A percentile compares a stretch with the other conserved stretches of the same genome.
These are phyloP conservation scores for Drosophila parvula DNA, from an alignment of 1,140 invertebrate species.

Conservation along the genomic window DNA sequence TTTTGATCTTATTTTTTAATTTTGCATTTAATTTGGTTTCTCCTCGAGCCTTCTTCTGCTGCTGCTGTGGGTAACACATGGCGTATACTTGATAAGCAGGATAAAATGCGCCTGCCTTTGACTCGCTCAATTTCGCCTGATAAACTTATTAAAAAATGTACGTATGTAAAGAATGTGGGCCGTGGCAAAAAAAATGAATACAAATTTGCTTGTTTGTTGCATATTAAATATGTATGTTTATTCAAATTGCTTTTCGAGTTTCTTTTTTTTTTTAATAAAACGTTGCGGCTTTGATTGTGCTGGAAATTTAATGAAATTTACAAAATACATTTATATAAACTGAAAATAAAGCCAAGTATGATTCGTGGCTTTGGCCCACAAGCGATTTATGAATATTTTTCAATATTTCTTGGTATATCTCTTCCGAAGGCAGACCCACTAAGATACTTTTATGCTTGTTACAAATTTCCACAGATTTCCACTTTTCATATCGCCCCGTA, in stretches of 20 bases:
- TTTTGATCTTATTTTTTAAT: slow-evolving; percentile 80
- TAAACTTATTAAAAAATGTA: slow-evolving; percentile 67
- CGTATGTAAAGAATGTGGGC: slow-evolving; percentile 7
- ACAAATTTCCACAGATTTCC: slow-evolving; percentile 75
- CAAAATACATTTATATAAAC: slow-evolving; percentile 4
- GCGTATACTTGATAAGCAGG: slow-evolving; percentile 66
- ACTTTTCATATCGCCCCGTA: slow-evolving; percentile 48
- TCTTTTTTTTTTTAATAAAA: slow-evolving; percentile 51
- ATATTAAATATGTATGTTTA: slow-evolving; percentile 53
- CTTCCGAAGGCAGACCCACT: slow-evolving; percentile 18
- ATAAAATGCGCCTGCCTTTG: slow-evolving; percentile 34
- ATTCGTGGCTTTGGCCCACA: slow-evolving; percentile 14
- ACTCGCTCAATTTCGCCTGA: slow-evolving; percentile 48
- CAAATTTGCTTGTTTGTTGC: slow-evolving; percentile 47
- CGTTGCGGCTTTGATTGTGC: slow-evolving; percentile 25
- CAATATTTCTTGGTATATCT: slow-evolving; percentile 36
- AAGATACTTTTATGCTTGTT: slow-evolving; percentile 51
- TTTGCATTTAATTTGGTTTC: slow-evolving; percentile 70
- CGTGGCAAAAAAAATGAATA: slow-evolving; percentile 35
- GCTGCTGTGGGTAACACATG: slow-evolving; percentile 60
- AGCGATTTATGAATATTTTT: slow-evolving; percentile 10
- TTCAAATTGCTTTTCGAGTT: slow-evolving; percentile 40
- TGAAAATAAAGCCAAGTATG: slow-evolving; percentile 5
- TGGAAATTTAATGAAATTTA: slow-evolving; percentile 30
- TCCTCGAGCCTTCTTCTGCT: slow-evolving; percentile 13